Conservation (phyloP, 2,888 invertebrate genomes). For the Lottia gigantea region DNA sequence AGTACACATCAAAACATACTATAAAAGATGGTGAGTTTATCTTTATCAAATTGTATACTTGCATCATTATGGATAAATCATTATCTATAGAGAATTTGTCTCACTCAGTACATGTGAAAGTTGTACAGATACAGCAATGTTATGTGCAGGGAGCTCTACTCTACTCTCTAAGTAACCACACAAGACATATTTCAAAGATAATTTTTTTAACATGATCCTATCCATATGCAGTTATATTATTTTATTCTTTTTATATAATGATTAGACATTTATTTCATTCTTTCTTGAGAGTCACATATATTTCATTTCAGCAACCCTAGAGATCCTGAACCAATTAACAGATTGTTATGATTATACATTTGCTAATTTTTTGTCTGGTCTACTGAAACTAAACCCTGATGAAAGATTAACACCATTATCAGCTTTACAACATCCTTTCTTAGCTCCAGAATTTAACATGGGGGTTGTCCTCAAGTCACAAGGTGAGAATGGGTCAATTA, state of each 20-base stretch:
- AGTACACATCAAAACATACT: slow-evolving; percentile 34
- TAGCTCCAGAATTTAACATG: slow-evolving; percentile 53
- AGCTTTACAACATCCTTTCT: slow-evolving; percentile 59
- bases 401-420: slow-evolving; percentile 50
- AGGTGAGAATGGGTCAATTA: no score
- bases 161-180: no score
- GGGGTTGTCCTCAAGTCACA: slow-evolving; percentile 34
- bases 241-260: neutral
- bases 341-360: slow-evolving; percentile 47
- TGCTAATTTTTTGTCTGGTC: slow-evolving; percentile 51
- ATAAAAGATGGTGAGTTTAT: slow-evolving; percentile 38
- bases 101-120: no score
- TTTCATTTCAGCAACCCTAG: slow-evolving; percentile 36
- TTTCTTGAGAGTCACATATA: no score
- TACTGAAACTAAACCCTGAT: slow-evolving; percentile 56
- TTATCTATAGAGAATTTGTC: no score
- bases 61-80: no score
- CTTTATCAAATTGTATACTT: no score
- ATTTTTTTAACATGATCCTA: no score
- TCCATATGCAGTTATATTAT: no score
- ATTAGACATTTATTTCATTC: neutral
- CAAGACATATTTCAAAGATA: no score
- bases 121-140: no score
- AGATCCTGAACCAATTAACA: slow-evolving; percentile 33
- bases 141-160: no score